These are phyloP conservation scores for Temnothorax unifasciatus DNA, from an alignment of 2,888 invertebrate species.

Conservation along the genomic window DNA sequence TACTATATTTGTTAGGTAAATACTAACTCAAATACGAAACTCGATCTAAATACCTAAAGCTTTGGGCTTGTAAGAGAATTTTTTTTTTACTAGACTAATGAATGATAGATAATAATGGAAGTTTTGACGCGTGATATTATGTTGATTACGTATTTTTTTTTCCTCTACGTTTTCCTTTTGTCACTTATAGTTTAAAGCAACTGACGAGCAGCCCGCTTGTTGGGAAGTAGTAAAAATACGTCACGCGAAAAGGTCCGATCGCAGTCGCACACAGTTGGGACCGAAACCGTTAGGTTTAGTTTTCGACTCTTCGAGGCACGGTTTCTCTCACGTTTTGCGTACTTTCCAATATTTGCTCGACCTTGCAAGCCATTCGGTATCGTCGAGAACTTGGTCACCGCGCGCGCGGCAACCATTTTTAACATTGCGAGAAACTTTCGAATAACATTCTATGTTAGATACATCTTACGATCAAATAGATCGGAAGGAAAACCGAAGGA, in stretches of 20 bases:
- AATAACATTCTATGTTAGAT: conserved; percentile 24
- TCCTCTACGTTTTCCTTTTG: not conserved
- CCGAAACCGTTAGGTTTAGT: conserved; percentile 27
- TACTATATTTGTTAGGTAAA: not conserved
- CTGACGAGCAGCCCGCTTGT: not conserved
- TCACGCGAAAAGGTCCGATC: not conserved
- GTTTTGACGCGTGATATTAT: conserved; percentile 6
- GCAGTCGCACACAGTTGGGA: not conserved
- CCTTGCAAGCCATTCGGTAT: conserved; percentile 25
- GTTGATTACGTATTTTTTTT: not conserved
- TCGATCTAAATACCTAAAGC: not conserved
- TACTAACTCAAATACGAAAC: not conserved
- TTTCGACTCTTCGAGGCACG: conserved; percentile 24
- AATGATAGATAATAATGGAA: not conserved
- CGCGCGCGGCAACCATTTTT: not conserved
- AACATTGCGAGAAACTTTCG: conserved; percentile 29
- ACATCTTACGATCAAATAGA: conserved; percentile 4
- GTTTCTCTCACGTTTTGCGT: conserved; percentile 11
- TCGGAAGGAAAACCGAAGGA: not conserved
- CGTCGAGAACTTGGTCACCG: conserved; percentile 18
- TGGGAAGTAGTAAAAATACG: conserved; percentile 25
- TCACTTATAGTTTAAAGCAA: conserved; percentile 16
- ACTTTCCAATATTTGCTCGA: conserved; percentile 30
- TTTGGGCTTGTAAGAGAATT: not conserved
- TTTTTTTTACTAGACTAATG: conserved; percentile 15